Evolutionary conservation across 2,113 vertebrate genomes (phyloP).

Genomic region (Ictalurus punctatus): DNA sequence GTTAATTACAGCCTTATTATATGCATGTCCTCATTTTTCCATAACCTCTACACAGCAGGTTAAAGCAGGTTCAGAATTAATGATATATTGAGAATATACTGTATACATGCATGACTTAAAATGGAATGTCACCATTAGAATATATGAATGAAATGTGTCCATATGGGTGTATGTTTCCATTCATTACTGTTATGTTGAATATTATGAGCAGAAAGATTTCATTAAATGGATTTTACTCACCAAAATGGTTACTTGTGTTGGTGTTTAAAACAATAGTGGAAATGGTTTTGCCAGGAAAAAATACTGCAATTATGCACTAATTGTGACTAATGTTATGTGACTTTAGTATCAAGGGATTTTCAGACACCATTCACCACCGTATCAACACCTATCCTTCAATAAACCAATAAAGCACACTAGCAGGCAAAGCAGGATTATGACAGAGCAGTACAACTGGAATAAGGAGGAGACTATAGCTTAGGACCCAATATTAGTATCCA

Average conservation of each 20-base stretch:
- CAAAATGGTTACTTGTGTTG: background rate
- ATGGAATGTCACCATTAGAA: background rate
- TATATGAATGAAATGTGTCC: background rate
- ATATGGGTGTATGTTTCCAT: background rate
- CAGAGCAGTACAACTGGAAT: background rate
- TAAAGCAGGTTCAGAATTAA: constrained; percentile 6
- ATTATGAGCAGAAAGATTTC: background rate
- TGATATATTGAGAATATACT: background rate
- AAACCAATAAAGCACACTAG: background rate
- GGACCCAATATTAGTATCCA: background rate
- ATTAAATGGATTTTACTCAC: background rate
- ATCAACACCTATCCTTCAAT: background rate
- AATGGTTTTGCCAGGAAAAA: background rate
- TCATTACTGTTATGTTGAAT: background rate
- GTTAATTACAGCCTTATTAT: background rate
- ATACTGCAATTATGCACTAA: background rate
- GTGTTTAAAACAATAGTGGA: background rate
- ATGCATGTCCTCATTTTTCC: background rate
- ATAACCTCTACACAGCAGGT: background rate
- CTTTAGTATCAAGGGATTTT: background rate
- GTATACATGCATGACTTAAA: background rate
- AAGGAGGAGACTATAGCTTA: background rate
- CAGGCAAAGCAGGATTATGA: background rate
- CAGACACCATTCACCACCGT: background rate
- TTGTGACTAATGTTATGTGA: background rate